Conservation (phyloP, 2,797 vertebrate genomes). For the Karalla daura region DNA sequence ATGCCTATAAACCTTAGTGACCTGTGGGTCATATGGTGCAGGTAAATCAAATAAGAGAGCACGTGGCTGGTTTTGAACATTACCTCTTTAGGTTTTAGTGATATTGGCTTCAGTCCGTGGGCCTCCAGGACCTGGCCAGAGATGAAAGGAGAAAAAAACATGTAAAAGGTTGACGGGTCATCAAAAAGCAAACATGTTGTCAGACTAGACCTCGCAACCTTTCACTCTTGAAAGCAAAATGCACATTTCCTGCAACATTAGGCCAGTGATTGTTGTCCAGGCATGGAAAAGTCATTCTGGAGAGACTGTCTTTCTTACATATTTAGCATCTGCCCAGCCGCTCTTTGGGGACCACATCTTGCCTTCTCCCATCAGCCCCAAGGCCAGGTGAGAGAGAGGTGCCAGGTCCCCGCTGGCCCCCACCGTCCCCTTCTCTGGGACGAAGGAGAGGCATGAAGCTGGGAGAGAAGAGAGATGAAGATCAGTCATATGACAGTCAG, state of each 20-base stretch:
- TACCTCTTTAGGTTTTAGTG: constrained; percentile 98
- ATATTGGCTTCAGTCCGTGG: constrained; percentile 94
- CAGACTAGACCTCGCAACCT: constrained; percentile 38
- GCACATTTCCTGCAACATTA: constrained; percentile 16
- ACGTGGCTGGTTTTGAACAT: constrained; percentile 51
- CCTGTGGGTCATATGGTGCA: neutral
- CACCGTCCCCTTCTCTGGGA: constrained; percentile 98
- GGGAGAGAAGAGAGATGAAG: constrained; percentile 13
- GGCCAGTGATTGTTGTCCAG: constrained; percentile 21
- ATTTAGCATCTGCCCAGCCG: constrained; percentile 99
- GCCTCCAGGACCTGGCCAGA: constrained; percentile 91
- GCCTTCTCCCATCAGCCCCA: constrained; percentile 97
- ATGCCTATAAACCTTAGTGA: too few relatives aligned
- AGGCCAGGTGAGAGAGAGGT: constrained; percentile 95
- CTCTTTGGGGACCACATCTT: constrained; percentile 99
- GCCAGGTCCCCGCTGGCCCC: constrained; percentile 98
- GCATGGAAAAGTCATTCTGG: constrained; percentile 1
- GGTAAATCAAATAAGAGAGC: constrained; percentile 27
- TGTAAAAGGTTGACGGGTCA: constrained; percentile 62
- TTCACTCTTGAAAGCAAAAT: constrained; percentile 36
- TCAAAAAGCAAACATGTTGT: constrained; percentile 75
- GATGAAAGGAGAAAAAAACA: constrained; percentile 63
- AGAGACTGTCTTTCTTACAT: constrained; percentile 86
- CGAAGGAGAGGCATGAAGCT: constrained; percentile 96
- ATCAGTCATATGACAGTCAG: neutral